These are phyloP conservation scores for Megaceryle torquata DNA, from an alignment of 2,113 vertebrate genomes.

Conservation along the genomic window DNA sequence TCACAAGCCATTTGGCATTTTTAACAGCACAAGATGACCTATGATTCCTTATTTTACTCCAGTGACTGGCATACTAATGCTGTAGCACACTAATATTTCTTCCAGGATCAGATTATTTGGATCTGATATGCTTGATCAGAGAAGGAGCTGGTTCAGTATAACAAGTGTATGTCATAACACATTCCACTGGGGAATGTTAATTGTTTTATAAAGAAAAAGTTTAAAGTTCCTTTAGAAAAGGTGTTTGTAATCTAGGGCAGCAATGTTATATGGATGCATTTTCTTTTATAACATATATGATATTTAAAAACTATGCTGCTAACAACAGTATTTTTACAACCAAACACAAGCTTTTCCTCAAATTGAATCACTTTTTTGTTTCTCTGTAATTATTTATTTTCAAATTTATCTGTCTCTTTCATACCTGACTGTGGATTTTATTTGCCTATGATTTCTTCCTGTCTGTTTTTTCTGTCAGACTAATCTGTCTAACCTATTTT, in stretches of 20 bases:
- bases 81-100: not conserved
- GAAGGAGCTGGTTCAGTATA: not conserved
- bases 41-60: not conserved
- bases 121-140: not conserved
- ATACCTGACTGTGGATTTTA: not conserved
- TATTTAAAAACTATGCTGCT: not conserved
- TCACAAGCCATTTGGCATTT: not conserved
- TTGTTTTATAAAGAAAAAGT: not conserved
- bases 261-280: not conserved
- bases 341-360: not conserved
- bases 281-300: not conserved
- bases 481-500: conserved; percentile 44
- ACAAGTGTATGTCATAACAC: not conserved
- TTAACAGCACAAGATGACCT: not conserved
- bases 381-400: not conserved
- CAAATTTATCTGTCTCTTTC: not conserved
- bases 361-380: not conserved
- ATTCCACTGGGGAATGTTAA: not conserved
- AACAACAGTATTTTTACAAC: not conserved
- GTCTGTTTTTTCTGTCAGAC: conserved; percentile 19
- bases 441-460: not conserved
- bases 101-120: not conserved
- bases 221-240: not conserved
- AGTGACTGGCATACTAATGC: not conserved
- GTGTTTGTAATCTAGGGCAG: not conserved